phyloP scores from a whole-genome alignment of 2,888 invertebrate species.

The Argyresthia albistria region DNA sequence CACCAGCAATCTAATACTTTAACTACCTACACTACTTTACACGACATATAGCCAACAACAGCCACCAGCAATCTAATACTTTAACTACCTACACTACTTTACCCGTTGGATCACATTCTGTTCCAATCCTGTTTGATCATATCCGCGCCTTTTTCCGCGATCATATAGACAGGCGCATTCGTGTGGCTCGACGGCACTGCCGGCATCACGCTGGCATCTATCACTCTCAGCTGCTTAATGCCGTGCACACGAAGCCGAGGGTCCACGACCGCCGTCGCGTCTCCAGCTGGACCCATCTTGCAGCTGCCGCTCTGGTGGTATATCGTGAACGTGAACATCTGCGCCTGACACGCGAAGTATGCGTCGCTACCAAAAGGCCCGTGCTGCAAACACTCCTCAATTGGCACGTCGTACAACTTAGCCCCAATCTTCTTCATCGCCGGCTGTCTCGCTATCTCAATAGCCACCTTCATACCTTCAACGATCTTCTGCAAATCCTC shows the following conservation, averaged over 20 bases:
- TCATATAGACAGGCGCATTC: constrained; percentile 84
- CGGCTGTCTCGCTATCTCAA: constrained; percentile 71
- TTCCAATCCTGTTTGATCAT: constrained; percentile 75
- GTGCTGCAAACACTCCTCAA: constrained; percentile 71
- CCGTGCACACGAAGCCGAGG: constrained; percentile 76
- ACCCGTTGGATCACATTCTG: constrained; percentile 14
- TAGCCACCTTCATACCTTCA: constrained; percentile 73
- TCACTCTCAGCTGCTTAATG: constrained; percentile 77
- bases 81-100: too few species aligned
- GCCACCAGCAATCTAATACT: too few species aligned
- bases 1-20: too few species aligned
- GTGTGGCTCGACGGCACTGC: constrained; percentile 83
- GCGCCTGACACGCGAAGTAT: constrained; percentile 79
- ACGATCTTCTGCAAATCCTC: constrained; percentile 77
- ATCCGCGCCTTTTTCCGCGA: constrained; percentile 84
- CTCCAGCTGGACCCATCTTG: constrained; percentile 74
- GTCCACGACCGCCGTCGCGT: constrained; percentile 76
- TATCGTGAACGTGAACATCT: constrained; percentile 78
- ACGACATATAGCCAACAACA: too few species aligned
- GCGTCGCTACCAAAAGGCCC: constrained; percentile 74
- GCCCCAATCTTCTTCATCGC: constrained; percentile 73
- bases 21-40: too few species aligned
- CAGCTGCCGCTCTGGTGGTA: constrained; percentile 80
- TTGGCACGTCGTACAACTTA: constrained; percentile 70
- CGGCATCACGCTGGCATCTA: constrained; percentile 87